These are phyloP conservation scores for Jaculus jaculus DNA, from an alignment of 2,113 vertebrate species.

Conservation along the genomic window DNA sequence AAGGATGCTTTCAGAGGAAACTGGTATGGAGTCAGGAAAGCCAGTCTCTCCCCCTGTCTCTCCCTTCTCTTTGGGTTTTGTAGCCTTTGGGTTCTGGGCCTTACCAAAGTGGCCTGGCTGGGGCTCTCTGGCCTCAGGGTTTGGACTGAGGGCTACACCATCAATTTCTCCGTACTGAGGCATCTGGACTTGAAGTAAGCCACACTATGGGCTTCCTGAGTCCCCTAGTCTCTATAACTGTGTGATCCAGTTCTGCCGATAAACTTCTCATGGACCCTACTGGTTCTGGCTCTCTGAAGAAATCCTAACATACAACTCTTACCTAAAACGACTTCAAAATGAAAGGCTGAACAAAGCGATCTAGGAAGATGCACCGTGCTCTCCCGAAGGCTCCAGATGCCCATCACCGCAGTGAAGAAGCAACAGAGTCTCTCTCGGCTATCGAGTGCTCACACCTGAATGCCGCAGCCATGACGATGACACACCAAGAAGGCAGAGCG, in stretches of 20 bases:
- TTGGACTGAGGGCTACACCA: no score
- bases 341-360: neutral
- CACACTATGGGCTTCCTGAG: neutral
- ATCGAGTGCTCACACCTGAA: neutral
- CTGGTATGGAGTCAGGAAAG: neutral
- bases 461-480: fast-evolving
- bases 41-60: neutral
- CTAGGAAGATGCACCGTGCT: neutral
- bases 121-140: neutral
- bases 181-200: no score
- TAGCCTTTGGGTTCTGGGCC: neutral
- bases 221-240: neutral
- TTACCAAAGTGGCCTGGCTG: no score
- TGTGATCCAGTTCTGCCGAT: neutral
- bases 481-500: neutral
- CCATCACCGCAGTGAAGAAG: neutral
- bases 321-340: conserved; percentile 7
- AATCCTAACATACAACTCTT: neutral
- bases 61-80: neutral
- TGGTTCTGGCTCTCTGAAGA: neutral
- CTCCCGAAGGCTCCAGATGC: neutral
- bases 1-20: neutral
- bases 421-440: neutral
- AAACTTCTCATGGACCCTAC: neutral
- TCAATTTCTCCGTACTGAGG: neutral